A percentile compares a stretch with the other conserved stretches of the same genome.
Evolutionary conservation across 2,888 invertebrate genomes (phyloP).

Genomic region (Macaria liturata): DNA sequence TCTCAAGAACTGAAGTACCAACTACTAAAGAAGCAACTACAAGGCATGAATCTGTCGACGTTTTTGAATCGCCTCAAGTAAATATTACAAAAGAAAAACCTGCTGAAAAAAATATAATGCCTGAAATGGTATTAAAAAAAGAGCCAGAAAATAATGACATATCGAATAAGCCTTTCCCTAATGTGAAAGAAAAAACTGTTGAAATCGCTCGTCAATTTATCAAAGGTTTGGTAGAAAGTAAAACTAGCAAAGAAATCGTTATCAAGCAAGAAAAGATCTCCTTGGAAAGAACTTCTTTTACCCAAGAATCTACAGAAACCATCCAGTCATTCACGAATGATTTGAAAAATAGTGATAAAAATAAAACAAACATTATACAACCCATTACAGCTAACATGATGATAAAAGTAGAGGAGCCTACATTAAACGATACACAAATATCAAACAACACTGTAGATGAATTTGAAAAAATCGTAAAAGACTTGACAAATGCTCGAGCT

Average conservation of each 20-base stretch:
- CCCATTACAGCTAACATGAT: conserved; percentile 15
- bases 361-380: not conserved
- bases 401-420: conserved; percentile 26
- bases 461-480: conserved; percentile 70
- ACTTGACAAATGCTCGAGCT: conserved; percentile 57
- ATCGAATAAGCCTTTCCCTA: not conserved
- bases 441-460: conserved; percentile 60
- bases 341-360: conserved; percentile 7
- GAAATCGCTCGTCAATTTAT: conserved; percentile 47
- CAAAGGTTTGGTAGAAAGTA: conserved; percentile 42
- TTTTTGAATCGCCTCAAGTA: conserved; percentile 57
- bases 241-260: conserved; percentile 33
- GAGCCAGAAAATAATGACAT: not conserved
- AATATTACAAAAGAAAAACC: conserved; percentile 27
- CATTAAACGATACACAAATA: conserved; percentile 22
- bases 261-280: conserved; percentile 34
- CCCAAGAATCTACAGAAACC: conserved; percentile 14
- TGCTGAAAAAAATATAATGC: conserved; percentile 3
- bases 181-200: conserved; percentile 17
- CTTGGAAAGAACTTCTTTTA: conserved; percentile 22
- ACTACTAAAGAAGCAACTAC: conserved; percentile 46
- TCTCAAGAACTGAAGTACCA: conserved; percentile 47
- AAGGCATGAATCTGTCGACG: conserved; percentile 59
- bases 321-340: conserved; percentile 8
- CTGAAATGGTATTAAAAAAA: not conserved